Base-by-base conservation (phyloP, 2,888 invertebrate genomes). In the Scaeva pyrastri region DNA sequence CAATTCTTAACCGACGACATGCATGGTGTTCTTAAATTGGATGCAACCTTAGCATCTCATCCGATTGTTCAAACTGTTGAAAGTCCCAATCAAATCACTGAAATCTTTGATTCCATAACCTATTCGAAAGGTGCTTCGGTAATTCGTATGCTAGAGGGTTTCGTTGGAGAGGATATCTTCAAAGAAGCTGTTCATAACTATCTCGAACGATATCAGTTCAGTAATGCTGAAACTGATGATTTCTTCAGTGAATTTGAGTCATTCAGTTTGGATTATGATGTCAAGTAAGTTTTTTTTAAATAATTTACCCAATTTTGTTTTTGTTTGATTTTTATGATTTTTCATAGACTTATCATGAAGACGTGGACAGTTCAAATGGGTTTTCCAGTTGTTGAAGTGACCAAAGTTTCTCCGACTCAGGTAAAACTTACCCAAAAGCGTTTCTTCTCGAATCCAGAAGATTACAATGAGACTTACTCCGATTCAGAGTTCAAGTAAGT, bases 351-450 rank as follows among this genome's bases (percentile, higher is more conserved):
- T 50, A 94, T 97, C 80, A 96, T 98, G 96, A 95, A 96, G 90
- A 97, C 97, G 0, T 98, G 97, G 97, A 98, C 97, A 0, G 94
- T 94, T 52, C 98, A 98, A 92, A 97, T 96, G 96, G 98, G 98
- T 0, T 96, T 95, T 89, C 98, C 98, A 0, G 93, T 98, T 0
- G 93, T 98, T 3, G 94, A 93, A 1, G 95, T 96, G 1, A 91
- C 90, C 0, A 93, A 92, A 64, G 92, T 91, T 12, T 90, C 88
- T 88, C 93, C 91, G 8, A 93, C 93, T 48, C 93, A 92, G 0
- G 95, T 94, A 86, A 93, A 93, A 5, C 92, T 97, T 4, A 95
- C 94, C 0, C 98, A 98, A 90, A 94, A 94, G 71, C 93, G 97
- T 88, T 98, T 97, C 92, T 93, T 97, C 12, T 93, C 95, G 2